Base-by-base conservation (phyloP, 2,113 vertebrate genomes). In the Osmerus eperlanus region DNA sequence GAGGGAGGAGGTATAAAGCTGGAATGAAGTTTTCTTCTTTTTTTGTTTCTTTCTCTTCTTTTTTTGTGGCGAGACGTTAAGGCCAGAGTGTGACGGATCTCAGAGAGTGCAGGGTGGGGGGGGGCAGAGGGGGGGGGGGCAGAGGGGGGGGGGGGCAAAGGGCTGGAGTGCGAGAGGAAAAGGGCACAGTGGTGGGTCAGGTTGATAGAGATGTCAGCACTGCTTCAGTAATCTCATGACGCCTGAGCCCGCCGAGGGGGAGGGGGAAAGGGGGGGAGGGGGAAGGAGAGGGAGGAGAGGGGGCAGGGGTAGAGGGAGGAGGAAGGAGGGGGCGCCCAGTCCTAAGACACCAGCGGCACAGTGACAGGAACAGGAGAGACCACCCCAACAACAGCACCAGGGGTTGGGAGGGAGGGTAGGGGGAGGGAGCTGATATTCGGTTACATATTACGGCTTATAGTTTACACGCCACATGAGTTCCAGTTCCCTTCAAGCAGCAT, bases 191-290 rank as follows among this genome's bases (percentile, higher is more conserved):
- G 82, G 82, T 82, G 74, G 85, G 85, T 87, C 82, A 84, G 79
- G 28, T 81, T 90, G 88, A 87, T 90, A 84, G 87, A 88, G 88
- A 90, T 84, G 83, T 88, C 88, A 88, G 86, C 75, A 18, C 81
- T 84, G 88, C 88, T 84, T 85, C 84, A 86, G 85, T 88, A 87
- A 88, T 85, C 87, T 80, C 64, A 79, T 88, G 88, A 89, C 79
- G 85, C 70, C 78, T 81, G 13, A 14, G 56, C 51, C n/a, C 51
- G 14, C 15, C 5, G 29, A 21, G 56, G 47, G 28, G 14, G 65
- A 13, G 19, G n/a, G 65, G 47, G 51, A 21, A 56, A 16, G 53
- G 25, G 67, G 55, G 58, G 28, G 41, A 13, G 60, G 29, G 70
- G 11, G 51, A 8, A 51, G 16, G 23, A 12, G 36, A 16, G 53